Percentiles rank a stretch among this genome's conserved stretches.
Conservation (phyloP, 2,113 vertebrate species). For the Entomyzon cyanotis region DNA sequence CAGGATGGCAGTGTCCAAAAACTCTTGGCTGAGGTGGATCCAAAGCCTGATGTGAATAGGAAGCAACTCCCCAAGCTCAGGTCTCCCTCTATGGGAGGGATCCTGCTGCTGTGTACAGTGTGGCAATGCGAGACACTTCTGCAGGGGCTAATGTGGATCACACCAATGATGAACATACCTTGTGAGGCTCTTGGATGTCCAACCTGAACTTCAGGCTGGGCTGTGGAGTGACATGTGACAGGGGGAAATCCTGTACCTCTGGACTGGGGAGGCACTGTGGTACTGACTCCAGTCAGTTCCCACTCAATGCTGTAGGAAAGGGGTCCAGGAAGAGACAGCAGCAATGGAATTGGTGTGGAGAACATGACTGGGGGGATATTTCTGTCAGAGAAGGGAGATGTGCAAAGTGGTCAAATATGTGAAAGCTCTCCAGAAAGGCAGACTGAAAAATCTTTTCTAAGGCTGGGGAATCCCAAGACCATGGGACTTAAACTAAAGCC, state of each 20-base stretch:
- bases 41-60: not conserved
- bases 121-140: not conserved
- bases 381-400: not conserved
- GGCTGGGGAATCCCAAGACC: not conserved
- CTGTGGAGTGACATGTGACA: not conserved
- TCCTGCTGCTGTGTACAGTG: fast-evolving
- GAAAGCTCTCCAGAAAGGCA: not conserved
- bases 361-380: not conserved
- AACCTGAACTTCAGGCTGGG: not conserved
- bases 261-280: not conserved
- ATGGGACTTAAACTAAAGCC: not conserved
- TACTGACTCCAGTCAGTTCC: not conserved
- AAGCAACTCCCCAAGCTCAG: not conserved
- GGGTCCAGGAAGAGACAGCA: not conserved
- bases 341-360: not conserved
- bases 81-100: not conserved
- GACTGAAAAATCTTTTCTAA: not conserved
- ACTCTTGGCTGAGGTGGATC: not conserved
- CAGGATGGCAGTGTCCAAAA: not conserved
- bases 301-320: not conserved
- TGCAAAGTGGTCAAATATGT: not conserved
- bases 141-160: not conserved
- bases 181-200: not conserved
- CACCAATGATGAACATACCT: not conserved
- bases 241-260: not conserved